A percentile compares a stretch with the other conserved stretches of the same genome.
phyloP scores from a whole-genome alignment of 2,113 vertebrate genomes.

The Ceyx melanurus region DNA sequence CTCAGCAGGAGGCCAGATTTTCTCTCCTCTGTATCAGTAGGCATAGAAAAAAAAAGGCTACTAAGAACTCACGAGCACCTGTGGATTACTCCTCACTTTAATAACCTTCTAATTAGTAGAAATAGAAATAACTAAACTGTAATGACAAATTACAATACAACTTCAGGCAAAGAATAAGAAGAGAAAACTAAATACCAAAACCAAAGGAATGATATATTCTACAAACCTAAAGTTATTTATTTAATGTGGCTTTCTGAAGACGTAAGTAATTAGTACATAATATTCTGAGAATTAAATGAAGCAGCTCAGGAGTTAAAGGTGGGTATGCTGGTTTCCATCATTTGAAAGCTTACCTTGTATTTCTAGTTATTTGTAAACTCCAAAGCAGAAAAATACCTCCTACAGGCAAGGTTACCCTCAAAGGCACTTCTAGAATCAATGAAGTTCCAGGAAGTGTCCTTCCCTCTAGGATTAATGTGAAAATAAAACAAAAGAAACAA shows the following conservation, averaged over 20 bases:
- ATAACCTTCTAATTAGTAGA: neutral
- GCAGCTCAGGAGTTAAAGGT: neutral
- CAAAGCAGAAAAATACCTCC: neutral
- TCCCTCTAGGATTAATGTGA: neutral
- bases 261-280: neutral
- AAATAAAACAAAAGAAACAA: neutral
- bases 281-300: neutral
- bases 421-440: neutral
- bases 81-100: neutral
- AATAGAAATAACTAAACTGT: neutral
- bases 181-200: neutral
- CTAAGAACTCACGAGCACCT: neutral
- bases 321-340: neutral
- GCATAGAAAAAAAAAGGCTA: neutral
- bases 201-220: neutral
- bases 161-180: neutral
- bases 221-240: neutral
- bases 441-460: neutral
- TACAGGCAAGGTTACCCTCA: neutral
- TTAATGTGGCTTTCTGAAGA: neutral
- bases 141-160: neutral
- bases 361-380: neutral
- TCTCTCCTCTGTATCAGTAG: neutral
- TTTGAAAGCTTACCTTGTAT: neutral
- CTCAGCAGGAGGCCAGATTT: neutral